Base-by-base conservation (phyloP, 2,797 vertebrate species). In the Cryptoblepharus egeriae region DNA sequence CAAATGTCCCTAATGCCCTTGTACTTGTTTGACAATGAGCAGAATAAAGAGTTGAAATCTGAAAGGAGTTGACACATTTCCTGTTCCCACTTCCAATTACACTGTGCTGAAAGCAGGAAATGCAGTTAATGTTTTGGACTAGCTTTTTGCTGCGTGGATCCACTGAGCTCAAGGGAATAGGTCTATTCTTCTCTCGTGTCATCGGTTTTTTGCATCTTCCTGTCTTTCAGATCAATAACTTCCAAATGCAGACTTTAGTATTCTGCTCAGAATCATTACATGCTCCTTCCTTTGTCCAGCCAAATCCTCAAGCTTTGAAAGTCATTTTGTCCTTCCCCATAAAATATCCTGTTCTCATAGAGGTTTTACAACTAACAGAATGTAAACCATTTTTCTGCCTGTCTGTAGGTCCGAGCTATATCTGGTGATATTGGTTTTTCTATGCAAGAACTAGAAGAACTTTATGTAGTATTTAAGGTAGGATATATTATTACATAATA, bases 391-490 rank as follows among this genome's bases (percentile, higher is more conserved):
- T 32, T 3, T 45, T 42, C 63, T 82, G 81, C 72, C 75, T 49
- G 12, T 85, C 5, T 84, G 5, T 90, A 99, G 98, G 98, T 99
- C 37, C 96, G 98, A 88, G 97, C 98, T 64, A 97, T 99, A 89
- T 98, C 98, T 94, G 95, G 97, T 0, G 98, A 99, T 80, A 97
- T 98, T 0, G 97, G 97, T 26, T 99, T 99, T 93, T 97, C 95
- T 67, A 97, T 99, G 9, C 98, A 99, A 91, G 98, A 99, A 84
- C 92, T 99, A 83, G 98, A 99, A 92, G 98, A 99, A 55, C 96
- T 99, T 1, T 99, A 97, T 92, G 96, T 98, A 88, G 96, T 98
- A 84, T 99, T 99, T 92, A 99, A 99, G 98, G 98, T 99, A 89
- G 93, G 91, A 90, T 58, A 58, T 5, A 22, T 75, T 24, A 55